Percentiles rank a stretch among this genome's conserved stretches.
Evolutionary conservation across 2,797 vertebrate species (phyloP).

Genomic region (Coregonus ussuriensis): DNA sequence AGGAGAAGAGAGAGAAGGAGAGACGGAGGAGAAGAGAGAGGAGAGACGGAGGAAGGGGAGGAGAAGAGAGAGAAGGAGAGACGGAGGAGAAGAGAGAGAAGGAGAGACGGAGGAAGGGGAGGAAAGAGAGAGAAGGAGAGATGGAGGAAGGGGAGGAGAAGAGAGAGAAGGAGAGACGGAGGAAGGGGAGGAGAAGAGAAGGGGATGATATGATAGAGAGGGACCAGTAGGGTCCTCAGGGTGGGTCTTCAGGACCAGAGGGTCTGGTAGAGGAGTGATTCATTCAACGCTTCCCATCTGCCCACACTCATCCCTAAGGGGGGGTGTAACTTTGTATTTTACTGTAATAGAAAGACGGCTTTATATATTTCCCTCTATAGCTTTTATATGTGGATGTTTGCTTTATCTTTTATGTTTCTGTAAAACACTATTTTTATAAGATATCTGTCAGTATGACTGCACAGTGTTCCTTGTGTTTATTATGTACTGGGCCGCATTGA

Average conservation of each 20-base stretch:
- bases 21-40: slow-evolving; percentile 17
- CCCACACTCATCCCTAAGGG: slow-evolving; percentile 12
- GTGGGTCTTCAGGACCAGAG: slow-evolving; percentile 30
- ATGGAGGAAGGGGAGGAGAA: slow-evolving; percentile 7
- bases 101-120: too few species aligned
- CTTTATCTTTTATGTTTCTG: not conserved
- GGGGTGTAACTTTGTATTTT: slow-evolving; percentile 14
- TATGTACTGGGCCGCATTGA: not conserved
- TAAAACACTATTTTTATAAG: not conserved
- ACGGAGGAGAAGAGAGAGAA: too few species aligned
- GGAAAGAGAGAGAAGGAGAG: slow-evolving; percentile 24
- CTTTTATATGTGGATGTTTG: not conserved
- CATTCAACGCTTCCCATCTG: slow-evolving; percentile 30
- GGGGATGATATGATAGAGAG: not conserved
- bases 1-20: slow-evolving; percentile 20
- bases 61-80: slow-evolving; percentile 22
- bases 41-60: not conserved
- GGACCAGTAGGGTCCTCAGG: not conserved
- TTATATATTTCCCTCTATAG: not conserved
- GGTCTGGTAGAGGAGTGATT: slow-evolving; percentile 26
- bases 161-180: not conserved
- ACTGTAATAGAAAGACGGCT: slow-evolving; percentile 16
- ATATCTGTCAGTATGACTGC: not conserved
- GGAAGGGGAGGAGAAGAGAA: too few species aligned
- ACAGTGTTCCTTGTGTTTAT: not conserved